Evolutionary conservation across 2,113 vertebrate genomes (phyloP).

Genomic region (Ranitomeya variabilis): DNA sequence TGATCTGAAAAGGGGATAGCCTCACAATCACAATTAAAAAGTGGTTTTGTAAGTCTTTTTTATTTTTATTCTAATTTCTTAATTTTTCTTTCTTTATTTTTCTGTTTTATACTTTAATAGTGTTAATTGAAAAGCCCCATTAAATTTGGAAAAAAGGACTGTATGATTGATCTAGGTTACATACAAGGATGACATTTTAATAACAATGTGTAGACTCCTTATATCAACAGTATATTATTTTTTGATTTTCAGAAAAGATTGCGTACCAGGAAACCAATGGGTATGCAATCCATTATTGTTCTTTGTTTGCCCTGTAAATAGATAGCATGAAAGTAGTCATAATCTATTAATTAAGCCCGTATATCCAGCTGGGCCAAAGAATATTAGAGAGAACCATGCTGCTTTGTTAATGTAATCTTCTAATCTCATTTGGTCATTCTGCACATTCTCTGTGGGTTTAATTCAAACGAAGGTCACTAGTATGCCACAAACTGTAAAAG

Average conservation of each 20-base stretch:
- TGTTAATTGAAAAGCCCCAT: too few relatives aligned
- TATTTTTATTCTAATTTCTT: too few relatives aligned
- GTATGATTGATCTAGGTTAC: too few relatives aligned
- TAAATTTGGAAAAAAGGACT: too few relatives aligned
- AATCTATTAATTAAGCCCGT: slow-evolving; percentile 5
- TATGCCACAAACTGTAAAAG: not conserved
- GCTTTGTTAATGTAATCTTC: slow-evolving; percentile 15
- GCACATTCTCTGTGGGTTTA: slow-evolving; percentile 21
- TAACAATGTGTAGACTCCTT: not conserved
- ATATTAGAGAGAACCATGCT: not conserved
- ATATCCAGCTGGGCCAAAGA: not conserved
- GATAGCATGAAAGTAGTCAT: slow-evolving; percentile 11
- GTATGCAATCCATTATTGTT: not conserved
- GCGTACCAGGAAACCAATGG: not conserved
- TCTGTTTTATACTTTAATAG: too few relatives aligned
- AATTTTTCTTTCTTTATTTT: too few relatives aligned
- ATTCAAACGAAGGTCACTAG: not conserved
- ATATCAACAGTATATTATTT: slow-evolving; percentile 1
- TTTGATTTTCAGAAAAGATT: not conserved
- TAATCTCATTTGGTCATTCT: slow-evolving; percentile 37
- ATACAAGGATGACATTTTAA: not conserved
- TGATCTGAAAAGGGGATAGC: too few relatives aligned
- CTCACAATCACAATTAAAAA: too few relatives aligned
- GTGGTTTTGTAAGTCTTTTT: too few relatives aligned
- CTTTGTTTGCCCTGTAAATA: not conserved